Conservation (phyloP, 2,113 vertebrate genomes). For the Syrrhaptes paradoxus region DNA sequence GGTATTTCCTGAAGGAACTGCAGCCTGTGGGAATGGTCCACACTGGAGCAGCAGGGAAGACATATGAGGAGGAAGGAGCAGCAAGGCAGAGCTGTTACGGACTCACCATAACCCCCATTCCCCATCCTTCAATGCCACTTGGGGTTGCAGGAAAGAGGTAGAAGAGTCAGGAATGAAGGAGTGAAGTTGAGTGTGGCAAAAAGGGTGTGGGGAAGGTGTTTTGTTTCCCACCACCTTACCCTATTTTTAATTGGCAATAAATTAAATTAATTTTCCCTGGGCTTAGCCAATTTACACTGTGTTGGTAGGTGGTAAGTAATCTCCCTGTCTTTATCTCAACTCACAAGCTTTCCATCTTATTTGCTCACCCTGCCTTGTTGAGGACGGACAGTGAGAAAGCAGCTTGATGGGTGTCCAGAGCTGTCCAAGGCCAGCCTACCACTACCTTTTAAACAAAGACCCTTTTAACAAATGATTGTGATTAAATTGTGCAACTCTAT, state of each 20-base stretch:
- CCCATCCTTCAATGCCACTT: background rate
- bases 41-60: background rate
- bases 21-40: background rate
- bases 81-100: fast-evolving
- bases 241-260: background rate
- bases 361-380: background rate
- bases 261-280: background rate
- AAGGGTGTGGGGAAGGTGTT: background rate
- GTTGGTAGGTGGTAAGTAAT: background rate
- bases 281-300: background rate
- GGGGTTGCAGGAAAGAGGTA: background rate
- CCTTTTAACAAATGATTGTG: background rate
- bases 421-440: background rate
- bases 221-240: background rate
- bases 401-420: too few relatives aligned
- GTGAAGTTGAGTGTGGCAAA: background rate
- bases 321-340: background rate
- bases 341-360: background rate
- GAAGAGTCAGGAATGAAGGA: background rate
- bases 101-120: background rate
- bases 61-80: background rate
- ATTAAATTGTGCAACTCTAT: background rate
- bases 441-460: background rate
- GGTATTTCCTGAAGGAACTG: background rate
- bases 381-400: background rate